Evolutionary conservation across 1,140 invertebrate species (phyloP).

Genomic region (Ephestia elutella): DNA sequence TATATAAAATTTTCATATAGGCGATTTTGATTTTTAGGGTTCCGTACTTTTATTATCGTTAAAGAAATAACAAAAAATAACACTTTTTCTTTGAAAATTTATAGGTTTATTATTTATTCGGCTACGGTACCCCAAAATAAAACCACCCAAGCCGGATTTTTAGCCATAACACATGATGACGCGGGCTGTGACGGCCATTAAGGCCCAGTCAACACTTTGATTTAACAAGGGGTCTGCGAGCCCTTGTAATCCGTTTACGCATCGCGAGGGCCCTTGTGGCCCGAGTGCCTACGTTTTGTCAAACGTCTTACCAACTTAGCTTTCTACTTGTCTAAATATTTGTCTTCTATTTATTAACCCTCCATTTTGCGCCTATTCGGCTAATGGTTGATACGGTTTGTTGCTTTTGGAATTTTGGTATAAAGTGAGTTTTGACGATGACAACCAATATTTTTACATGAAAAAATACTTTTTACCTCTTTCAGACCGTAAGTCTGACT

Average conservation of each 20-base stretch:
- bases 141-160: background rate
- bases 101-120: background rate
- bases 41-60: too few relatives aligned
- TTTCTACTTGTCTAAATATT: conserved; percentile 35
- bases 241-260: conserved; percentile 56
- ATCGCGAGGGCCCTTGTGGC: conserved; percentile 35
- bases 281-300: conserved; percentile 40
- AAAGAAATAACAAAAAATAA: too few relatives aligned
- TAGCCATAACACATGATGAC: background rate
- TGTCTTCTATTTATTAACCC: conserved; percentile 22
- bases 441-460: too few relatives aligned
- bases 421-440: background rate
- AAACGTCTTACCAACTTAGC: conserved; percentile 35
- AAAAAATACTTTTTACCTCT: too few relatives aligned
- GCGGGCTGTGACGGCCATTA: conserved; percentile 38
- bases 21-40: too few relatives aligned
- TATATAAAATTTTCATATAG: too few relatives aligned
- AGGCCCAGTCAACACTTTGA: conserved; percentile 50
- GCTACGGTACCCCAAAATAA: background rate
- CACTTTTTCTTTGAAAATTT: too few relatives aligned
- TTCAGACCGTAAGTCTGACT: too few relatives aligned
- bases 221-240: conserved; percentile 46
- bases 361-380: background rate
- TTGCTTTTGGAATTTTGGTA: background rate
- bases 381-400: background rate